phyloP scores from a whole-genome alignment of 2,888 invertebrate genomes.

The Phymatocera aterrima region DNA sequence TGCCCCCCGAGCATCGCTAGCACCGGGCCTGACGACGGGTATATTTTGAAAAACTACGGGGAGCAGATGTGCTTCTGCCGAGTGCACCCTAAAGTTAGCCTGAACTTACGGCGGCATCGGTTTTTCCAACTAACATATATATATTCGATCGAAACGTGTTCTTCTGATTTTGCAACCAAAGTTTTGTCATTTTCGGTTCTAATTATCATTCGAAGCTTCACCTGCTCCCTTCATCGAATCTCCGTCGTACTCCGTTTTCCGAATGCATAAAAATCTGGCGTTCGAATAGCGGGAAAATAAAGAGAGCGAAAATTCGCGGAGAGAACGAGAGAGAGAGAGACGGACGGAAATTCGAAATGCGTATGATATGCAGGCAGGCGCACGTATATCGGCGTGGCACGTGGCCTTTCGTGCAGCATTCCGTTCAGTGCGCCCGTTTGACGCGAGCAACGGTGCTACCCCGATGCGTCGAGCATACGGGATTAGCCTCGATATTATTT shows the following conservation, averaged over 20 bases:
- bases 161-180: too few relatives aligned
- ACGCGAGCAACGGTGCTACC: constrained; percentile 22
- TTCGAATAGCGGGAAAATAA: too few relatives aligned
- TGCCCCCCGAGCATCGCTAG: constrained; percentile 8
- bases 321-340: background rate
- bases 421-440: constrained; percentile 7
- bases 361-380: constrained; percentile 21
- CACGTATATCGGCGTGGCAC: constrained; percentile 24
- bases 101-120: background rate
- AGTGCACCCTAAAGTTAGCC: background rate
- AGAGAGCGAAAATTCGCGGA: too few relatives aligned
- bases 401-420: constrained; percentile 20
- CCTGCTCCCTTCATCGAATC: too few relatives aligned
- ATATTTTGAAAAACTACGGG: constrained; percentile 38
- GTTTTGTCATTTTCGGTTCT: too few relatives aligned
- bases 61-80: constrained; percentile 30
- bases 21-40: constrained; percentile 29
- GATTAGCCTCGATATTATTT: constrained; percentile 31
- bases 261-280: too few relatives aligned
- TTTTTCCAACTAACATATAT: too few relatives aligned
- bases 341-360: background rate
- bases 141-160: too few relatives aligned
- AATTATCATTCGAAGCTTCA: too few relatives aligned
- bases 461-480: constrained; percentile 5
- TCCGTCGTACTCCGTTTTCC: too few relatives aligned